A percentile compares a stretch with the other conserved stretches of the same genome.
These are phyloP conservation scores for Ptilorrhoa leucosticta DNA, from an alignment of 2,113 vertebrate genomes.

Conservation along the genomic window DNA sequence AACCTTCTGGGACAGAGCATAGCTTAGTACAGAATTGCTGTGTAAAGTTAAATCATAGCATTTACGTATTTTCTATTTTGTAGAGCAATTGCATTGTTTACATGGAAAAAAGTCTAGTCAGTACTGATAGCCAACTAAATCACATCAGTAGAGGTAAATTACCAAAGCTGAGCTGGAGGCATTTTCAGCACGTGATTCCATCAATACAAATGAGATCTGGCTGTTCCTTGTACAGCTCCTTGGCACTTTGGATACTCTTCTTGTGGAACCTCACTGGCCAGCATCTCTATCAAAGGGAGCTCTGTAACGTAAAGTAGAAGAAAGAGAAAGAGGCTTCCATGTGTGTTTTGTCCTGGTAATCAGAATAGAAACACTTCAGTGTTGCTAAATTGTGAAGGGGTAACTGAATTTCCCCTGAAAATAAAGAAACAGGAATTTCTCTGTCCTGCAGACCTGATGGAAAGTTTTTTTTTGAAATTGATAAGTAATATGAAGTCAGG, in stretches of 20 bases:
- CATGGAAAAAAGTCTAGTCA: background rate
- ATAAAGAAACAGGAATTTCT: background rate
- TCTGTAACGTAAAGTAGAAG: background rate
- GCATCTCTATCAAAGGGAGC: background rate
- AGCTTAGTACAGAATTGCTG: background rate
- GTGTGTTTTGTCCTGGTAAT: background rate
- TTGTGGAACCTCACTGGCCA: background rate
- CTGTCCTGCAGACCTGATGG: background rate
- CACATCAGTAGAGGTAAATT: background rate
- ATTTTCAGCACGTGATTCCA: background rate
- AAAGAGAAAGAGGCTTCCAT: background rate
- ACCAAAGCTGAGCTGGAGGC: background rate
- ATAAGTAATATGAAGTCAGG: background rate
- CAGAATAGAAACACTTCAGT: background rate
- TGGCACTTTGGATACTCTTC: background rate
- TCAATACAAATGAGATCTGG: background rate
- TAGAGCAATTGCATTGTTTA: background rate
- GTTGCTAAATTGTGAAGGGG: background rate
- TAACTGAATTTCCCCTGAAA: background rate
- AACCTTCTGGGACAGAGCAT: conserved; percentile 16
- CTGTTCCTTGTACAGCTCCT: background rate
- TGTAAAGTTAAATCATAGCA: conserved; percentile 2
- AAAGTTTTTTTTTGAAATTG: background rate
- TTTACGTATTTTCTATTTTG: conserved; percentile 17
- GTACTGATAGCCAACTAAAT: background rate